Evolutionary conservation across 2,113 vertebrate genomes (phyloP).

Genomic region (Actinemys pallida): DNA sequence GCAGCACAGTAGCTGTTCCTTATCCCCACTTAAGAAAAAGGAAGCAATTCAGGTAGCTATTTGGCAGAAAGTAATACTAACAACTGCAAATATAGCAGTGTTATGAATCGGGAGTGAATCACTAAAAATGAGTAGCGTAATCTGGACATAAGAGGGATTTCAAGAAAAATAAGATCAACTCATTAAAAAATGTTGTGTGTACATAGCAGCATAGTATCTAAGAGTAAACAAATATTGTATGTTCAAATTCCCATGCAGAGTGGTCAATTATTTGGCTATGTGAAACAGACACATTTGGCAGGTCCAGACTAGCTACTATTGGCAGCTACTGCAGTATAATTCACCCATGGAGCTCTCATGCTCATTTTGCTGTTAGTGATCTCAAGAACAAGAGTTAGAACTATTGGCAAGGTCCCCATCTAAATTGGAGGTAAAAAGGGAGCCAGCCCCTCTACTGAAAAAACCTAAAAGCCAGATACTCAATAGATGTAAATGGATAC

Average conservation of each 20-base stretch:
- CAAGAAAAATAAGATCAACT: not conserved
- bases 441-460: not conserved
- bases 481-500: not conserved
- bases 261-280: not conserved
- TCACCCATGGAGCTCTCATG: not conserved
- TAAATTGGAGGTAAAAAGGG: not conserved
- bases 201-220: not conserved
- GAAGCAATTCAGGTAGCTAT: not conserved
- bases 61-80: not conserved
- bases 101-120: not conserved
- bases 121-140: not conserved
- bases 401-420: not conserved
- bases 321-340: not conserved
- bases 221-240: not conserved
- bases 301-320: not conserved
- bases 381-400: not conserved
- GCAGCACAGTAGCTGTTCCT: not conserved
- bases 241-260: not conserved
- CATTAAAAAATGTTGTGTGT: not conserved
- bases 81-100: not conserved
- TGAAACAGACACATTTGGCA: not conserved
- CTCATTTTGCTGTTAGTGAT: not conserved
- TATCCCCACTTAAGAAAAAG: not conserved
- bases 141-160: not conserved
- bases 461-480: not conserved